Evolutionary conservation across 2,113 vertebrate species (phyloP), one percentile per base, ranked within the genome.

Genomic region (Chionodraco myersi): DNA sequence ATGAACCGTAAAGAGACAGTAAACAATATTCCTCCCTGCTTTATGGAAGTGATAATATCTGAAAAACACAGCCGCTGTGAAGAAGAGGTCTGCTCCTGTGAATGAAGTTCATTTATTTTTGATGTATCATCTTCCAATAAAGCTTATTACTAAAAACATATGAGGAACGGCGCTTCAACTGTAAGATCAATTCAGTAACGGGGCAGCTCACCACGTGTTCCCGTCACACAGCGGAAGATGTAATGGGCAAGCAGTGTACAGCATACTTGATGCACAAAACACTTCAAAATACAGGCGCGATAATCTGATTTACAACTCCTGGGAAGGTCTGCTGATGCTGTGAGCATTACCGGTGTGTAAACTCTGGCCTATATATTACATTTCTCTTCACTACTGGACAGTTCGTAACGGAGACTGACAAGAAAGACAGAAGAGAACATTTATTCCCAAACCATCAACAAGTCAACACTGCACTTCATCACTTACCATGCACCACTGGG

Each of bases 111-210:
- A 60, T 86, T 77, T 71, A 21, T 78, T 71, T 21, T 53, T 53
- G 58, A 68, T 14, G 15, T 3, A 47, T 77, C 68, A 34, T 76
- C 63, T 83, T 5, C 61, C 83, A 60, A 56, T 79, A 47, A 78
- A 80, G 47, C 15, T 41, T 30, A 64, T 72, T 52, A 26, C 65
- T 57, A 41, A 16, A 61, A 26, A 18, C n/a, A 30, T 41, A 77
- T 5, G n/a, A 74, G 51, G 54, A 53, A 69, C 4, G 18, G 58
- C 64, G 56, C 62, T 72, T 53, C 44, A 30, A 21, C 51, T 45
- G 36, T 9, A 5, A 41, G 72, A 85, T 77, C 74, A 79, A 77
- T 85, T 64, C 56, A 21, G 58, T 63, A 51, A 79, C 77, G 48
- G 6, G 10, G 21, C 65, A 48, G 60, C 57, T 67, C 1, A 2